phyloP scores from a whole-genome alignment of 2,888 invertebrate species.

The Dimorphilus gyrociliatus region DNA sequence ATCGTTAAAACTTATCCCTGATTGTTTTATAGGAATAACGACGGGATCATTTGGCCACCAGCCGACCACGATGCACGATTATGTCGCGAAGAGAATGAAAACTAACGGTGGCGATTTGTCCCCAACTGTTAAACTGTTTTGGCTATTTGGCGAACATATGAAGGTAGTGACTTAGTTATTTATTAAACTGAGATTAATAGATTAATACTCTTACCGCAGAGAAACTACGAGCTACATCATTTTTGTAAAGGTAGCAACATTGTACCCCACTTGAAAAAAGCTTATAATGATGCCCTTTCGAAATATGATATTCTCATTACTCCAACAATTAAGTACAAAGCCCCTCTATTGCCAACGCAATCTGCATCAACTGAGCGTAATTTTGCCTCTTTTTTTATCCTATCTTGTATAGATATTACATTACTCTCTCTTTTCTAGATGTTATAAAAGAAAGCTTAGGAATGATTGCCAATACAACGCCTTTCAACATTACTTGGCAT shows the following conservation, averaged over 20 bases:
- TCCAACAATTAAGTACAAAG: conserved; percentile 15
- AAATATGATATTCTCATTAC: conserved; percentile 19
- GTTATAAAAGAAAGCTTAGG: conserved; percentile 9
- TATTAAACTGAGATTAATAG: too few relatives aligned
- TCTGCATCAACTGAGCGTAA: conserved; percentile 6
- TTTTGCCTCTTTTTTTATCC: conserved; percentile 1
- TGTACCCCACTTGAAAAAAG: conserved; percentile 7
- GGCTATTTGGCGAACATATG: too few relatives aligned
- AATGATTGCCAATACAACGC: conserved; percentile 17
- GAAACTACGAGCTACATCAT: conserved; percentile 5
- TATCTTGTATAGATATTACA: not conserved
- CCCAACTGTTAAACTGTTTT: too few relatives aligned
- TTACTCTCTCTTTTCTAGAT: conserved; percentile 17
- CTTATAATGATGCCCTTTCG: conserved; percentile 14
- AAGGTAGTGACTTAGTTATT: too few relatives aligned
- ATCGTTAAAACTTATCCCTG: too few relatives aligned
- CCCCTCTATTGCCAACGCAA: conserved; percentile 8
- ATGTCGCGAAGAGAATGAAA: too few relatives aligned
- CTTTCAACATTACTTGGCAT: conserved; percentile 21
- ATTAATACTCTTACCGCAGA: too few relatives aligned
- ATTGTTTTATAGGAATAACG: too few relatives aligned
- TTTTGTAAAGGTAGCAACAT: conserved; percentile 14
- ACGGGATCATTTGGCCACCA: too few relatives aligned
- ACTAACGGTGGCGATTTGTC: too few relatives aligned
- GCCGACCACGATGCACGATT: too few relatives aligned